A percentile compares a stretch with the other conserved stretches of the same genome.
phyloP scores from a whole-genome alignment of 2,797 vertebrate species.

The Eulemur mongoz region DNA sequence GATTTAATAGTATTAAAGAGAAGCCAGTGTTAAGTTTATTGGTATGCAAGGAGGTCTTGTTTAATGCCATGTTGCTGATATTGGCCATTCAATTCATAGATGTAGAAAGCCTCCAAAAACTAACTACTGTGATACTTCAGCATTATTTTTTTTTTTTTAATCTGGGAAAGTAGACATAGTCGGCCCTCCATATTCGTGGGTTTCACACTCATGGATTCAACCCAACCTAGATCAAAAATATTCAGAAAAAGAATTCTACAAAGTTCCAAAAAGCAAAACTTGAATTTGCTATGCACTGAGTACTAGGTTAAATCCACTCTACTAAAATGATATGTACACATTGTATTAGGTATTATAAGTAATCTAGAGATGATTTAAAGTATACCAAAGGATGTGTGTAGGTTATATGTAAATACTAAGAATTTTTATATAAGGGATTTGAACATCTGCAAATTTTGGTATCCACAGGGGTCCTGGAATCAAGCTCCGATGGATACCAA shows the following conservation, averaged over 20 bases:
- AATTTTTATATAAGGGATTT: neutral
- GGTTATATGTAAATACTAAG: neutral
- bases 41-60: neutral
- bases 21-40: neutral
- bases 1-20: slow-evolving; percentile 26
- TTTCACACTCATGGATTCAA: neutral
- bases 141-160: neutral
- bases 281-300: neutral
- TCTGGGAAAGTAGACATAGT: neutral
- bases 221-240: neutral
- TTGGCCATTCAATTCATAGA: neutral
- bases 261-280: neutral
- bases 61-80: neutral
- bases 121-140: neutral
- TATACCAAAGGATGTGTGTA: neutral
- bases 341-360: neutral
- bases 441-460: neutral
- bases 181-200: neutral
- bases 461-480: neutral
- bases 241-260: neutral
- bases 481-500: neutral
- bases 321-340: neutral
- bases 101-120: neutral
- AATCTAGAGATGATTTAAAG: neutral
- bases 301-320: neutral